These are phyloP conservation scores for Listronotus oregonensis DNA, from an alignment of 1,140 invertebrate genomes.

Conservation along the genomic window DNA sequence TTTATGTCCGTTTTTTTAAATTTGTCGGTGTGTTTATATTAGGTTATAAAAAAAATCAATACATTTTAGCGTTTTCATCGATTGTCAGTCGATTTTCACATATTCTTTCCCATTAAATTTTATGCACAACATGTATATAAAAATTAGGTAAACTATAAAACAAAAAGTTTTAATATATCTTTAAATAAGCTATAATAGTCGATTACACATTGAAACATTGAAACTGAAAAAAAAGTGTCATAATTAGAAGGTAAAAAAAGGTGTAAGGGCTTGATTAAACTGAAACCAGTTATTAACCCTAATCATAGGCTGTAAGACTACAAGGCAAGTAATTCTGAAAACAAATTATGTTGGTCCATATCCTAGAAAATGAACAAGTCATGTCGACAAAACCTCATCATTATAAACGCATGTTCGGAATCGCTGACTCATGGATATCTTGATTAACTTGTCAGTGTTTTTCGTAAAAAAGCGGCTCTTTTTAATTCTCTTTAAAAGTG, in stretches of 20 bases:
- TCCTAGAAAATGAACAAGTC: conserved; percentile 40
- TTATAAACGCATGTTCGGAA: conserved; percentile 50
- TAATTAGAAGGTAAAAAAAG: conserved; percentile 2
- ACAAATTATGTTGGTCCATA: conserved; percentile 37
- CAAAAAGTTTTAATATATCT: too few species aligned
- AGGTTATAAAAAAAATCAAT: too few species aligned
- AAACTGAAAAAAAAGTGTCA: neutral
- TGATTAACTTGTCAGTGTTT: conserved; percentile 54
- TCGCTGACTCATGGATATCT: conserved; percentile 46
- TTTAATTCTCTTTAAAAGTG: conserved; percentile 41
- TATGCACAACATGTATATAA: too few species aligned
- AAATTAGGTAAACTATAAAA: too few species aligned
- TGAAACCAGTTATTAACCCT: conserved; percentile 16
- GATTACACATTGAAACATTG: neutral
- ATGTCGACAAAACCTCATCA: conserved; percentile 42
- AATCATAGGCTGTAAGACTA: conserved; percentile 9
- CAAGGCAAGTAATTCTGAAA: conserved; percentile 25
- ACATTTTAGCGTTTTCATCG: too few species aligned
- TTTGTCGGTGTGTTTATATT: too few species aligned
- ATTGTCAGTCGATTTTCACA: too few species aligned
- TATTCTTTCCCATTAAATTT: too few species aligned
- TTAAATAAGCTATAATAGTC: too few species aligned
- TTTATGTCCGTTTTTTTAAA: too few species aligned
- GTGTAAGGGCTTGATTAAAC: conserved; percentile 3
- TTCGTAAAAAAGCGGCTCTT: conserved; percentile 48